Base-by-base conservation (phyloP, 2,797 vertebrate genomes). In the Lithobates pipiens region DNA sequence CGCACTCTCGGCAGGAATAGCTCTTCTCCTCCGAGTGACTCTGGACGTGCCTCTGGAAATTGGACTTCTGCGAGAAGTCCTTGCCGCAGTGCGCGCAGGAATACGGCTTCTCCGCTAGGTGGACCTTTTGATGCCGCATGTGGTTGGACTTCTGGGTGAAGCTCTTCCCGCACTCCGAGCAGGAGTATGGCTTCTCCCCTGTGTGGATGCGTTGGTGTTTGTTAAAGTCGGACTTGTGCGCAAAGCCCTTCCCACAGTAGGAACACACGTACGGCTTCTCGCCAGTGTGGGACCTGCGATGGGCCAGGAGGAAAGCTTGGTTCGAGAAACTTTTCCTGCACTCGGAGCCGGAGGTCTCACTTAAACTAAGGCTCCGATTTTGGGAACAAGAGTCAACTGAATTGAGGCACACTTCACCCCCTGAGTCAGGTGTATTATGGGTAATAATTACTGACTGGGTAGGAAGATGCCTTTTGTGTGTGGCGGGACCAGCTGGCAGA, bases 241-340 rank as follows among this genome's bases (percentile, higher is more conserved):
- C 72, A 44, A 42, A 74, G 72, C n/a, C n/a, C 72, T 44, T 74
- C 6, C 72, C 72, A 36, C 72, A 74, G 15, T 36, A n/a, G 8
- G 72, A 15, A 18, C 72, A 74, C 39, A 1, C 32, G 18, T 74
- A 46, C 1, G 72, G 72, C 72, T 44, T 74, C 72, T 46, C 72
- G 21, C 72, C 72, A 0, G 39, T 74, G 72, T 74, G 72, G 1
- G 39, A 21, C 7, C 39, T 42, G 54, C 18, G 16, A 9, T 61
- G 54, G 15, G 7, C 54, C 5, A 18, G 16, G 23, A 61, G 6
- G 9, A 23, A 0, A 18, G 54, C 16, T 23, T 61, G 54, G 7
- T 23, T 18, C 3, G 16, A 23, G 23, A 61, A 18, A 23, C 54
- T 7, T 23, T 18, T 18, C 54, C 54, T 3, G 18, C 54, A 61